Evolutionary conservation across 2,888 invertebrate genomes (phyloP).

Genomic region (Lasioglossum lativentre): DNA sequence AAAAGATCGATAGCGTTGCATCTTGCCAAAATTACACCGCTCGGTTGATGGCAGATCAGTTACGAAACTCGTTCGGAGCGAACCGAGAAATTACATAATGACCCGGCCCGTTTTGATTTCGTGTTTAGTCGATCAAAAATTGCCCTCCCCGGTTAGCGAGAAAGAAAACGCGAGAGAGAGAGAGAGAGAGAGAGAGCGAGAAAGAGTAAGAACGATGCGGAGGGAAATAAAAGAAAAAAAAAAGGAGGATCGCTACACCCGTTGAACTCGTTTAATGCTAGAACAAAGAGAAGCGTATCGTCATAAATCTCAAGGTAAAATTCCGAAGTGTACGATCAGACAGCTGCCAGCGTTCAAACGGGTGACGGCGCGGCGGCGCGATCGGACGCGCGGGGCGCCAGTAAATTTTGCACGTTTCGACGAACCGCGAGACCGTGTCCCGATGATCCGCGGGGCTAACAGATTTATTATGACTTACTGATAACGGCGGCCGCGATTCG

Average conservation of each 20-base stretch:
- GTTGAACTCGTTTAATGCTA: conserved; percentile 46
- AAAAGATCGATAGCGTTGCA: conserved; percentile 66
- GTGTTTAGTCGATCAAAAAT: conserved; percentile 9
- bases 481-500: conserved; percentile 60
- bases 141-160: neutral
- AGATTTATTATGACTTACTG: conserved; percentile 65
- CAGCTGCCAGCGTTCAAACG: conserved; percentile 54
- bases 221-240: neutral
- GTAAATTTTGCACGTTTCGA: conserved; percentile 41
- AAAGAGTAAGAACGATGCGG: no score
- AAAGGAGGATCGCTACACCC: conserved; percentile 21
- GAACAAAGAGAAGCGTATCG: conserved; percentile 38
- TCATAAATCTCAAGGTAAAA: conserved; percentile 60
- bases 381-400: conserved; percentile 52
- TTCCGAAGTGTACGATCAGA: conserved; percentile 44
- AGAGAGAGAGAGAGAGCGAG: no score
- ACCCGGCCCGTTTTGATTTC: neutral
- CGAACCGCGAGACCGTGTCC: conserved; percentile 34
- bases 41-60: neutral
- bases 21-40: neutral
- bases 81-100: neutral
- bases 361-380: conserved; percentile 25
- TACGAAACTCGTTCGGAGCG: neutral
- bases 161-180: neutral
- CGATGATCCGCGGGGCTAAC: conserved; percentile 59